Percentiles rank a stretch among this genome's conserved stretches.
These are phyloP conservation scores for Dendrocopos noguchii DNA, from an alignment of 2,113 vertebrate genomes.

Conservation along the genomic window DNA sequence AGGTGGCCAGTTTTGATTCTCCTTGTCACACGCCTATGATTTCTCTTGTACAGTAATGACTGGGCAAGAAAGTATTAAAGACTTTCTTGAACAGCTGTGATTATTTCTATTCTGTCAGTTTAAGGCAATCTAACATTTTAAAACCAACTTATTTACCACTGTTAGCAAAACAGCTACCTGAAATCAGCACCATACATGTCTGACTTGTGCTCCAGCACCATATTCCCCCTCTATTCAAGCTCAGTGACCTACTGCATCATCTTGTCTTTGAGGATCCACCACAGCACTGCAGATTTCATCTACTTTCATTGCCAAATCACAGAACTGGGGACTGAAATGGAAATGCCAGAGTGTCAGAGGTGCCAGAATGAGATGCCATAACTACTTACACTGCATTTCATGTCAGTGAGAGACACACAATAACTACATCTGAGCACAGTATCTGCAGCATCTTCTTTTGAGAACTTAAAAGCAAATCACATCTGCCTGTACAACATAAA, in stretches of 20 bases:
- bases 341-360: neutral
- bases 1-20: slow-evolving; percentile 8
- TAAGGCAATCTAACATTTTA: neutral
- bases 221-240: neutral
- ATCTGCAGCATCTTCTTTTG: neutral
- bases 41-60: neutral
- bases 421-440: neutral
- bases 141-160: neutral
- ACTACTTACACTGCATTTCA: neutral
- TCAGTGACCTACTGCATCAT: neutral
- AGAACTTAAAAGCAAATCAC: neutral
- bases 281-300: neutral
- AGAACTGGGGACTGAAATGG: neutral
- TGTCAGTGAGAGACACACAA: neutral
- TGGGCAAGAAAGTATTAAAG: neutral
- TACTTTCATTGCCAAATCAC: neutral
- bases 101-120: neutral
- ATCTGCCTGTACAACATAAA: neutral
- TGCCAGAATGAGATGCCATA: neutral
- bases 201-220: neutral
- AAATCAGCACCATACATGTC: neutral
- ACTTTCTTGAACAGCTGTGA: neutral
- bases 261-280: neutral
- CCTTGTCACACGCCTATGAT: neutral
- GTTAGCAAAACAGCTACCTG: neutral